Percentiles rank a stretch among this genome's conserved stretches.
Evolutionary conservation across 2,113 vertebrate genomes (phyloP).

Genomic region (Nicator chloris): DNA sequence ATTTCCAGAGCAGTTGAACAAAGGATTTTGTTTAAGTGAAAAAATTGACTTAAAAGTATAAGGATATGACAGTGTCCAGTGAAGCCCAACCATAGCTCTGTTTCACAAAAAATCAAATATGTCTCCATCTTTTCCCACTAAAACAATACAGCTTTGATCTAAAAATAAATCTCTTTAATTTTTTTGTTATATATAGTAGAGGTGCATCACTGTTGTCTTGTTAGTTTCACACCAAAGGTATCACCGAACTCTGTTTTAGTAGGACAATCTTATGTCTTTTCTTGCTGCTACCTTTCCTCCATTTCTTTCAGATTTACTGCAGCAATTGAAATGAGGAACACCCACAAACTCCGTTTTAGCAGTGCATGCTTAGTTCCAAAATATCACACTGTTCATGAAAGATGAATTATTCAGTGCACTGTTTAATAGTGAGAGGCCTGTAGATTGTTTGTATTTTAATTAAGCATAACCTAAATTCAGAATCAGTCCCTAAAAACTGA

Average conservation of each 20-base stretch:
- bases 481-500: neutral
- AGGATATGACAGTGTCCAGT: neutral
- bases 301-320: slow-evolving; percentile 25
- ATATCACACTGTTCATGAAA: neutral
- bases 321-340: slow-evolving; percentile 11
- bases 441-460: slow-evolving; percentile 42
- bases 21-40: neutral
- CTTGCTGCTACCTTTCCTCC: neutral
- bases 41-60: neutral
- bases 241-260: slow-evolving; percentile 17
- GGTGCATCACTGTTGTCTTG: neutral
- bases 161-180: neutral
- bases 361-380: neutral
- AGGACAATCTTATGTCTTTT: slow-evolving; percentile 9
- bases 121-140: neutral
- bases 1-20: neutral
- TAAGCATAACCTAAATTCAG: slow-evolving; percentile 23
- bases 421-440: slow-evolving; percentile 34
- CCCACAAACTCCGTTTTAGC: neutral
- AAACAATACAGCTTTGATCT: neutral
- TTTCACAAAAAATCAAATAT: neutral
- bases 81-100: neutral
- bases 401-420: slow-evolving; percentile 46
- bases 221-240: slow-evolving; percentile 10
- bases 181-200: neutral